Conservation (phyloP, 2,113 vertebrate species). For the Toxotes chatareus region DNA sequence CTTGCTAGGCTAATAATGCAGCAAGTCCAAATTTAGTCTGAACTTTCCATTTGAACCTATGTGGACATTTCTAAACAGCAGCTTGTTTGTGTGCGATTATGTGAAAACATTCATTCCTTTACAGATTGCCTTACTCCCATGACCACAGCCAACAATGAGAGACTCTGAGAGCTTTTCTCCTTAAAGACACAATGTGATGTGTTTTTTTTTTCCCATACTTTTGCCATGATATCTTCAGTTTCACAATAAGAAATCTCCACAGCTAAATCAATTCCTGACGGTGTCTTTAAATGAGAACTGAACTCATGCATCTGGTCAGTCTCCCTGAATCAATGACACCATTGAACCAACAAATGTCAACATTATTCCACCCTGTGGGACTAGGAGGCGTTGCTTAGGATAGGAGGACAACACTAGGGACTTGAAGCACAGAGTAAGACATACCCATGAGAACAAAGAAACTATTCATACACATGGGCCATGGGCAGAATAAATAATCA, state of each 20-base stretch:
- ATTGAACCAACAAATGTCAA: conserved; percentile 53
- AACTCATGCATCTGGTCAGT: conserved; percentile 17
- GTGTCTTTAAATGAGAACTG: conserved; percentile 1
- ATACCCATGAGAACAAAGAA: conserved; percentile 61
- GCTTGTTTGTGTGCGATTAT: not conserved
- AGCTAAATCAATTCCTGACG: not conserved
- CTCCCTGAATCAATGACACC: conserved; percentile 49
- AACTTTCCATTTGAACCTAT: not conserved
- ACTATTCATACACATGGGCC: conserved; percentile 68
- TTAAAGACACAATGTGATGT: not conserved
- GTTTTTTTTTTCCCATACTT: not conserved
- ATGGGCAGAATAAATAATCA: conserved; percentile 64
- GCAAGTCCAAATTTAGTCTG: not conserved
- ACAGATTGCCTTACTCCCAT: not conserved
- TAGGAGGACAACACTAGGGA: conserved; percentile 47
- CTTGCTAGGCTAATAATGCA: not conserved
- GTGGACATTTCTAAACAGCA: not conserved
- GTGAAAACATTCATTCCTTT: not conserved
- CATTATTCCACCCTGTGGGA: conserved; percentile 52
- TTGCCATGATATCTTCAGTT: not conserved
- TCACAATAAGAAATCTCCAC: not conserved
- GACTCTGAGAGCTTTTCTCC: not conserved
- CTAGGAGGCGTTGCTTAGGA: conserved; percentile 41
- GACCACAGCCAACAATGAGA: not conserved
- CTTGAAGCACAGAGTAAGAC: conserved; percentile 36